phyloP scores from a whole-genome alignment of 2,797 vertebrate genomes.

The Oreortyx pictus region DNA sequence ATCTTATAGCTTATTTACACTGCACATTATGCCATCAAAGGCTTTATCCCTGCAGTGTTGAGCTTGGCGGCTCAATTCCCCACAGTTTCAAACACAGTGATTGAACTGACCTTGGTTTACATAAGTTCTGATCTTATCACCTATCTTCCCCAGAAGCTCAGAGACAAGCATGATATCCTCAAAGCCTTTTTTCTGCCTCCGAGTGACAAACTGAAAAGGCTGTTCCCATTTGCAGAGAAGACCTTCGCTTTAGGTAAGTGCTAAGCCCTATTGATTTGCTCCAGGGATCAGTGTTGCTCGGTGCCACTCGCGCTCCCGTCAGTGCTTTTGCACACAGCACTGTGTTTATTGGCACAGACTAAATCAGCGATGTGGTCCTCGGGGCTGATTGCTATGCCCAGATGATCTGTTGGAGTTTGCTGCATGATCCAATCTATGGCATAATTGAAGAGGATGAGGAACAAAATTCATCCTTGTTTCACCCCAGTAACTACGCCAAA shows the following conservation, averaged over 20 bases:
- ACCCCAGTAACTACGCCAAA: conserved; percentile 69
- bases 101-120: not conserved
- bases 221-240: not conserved
- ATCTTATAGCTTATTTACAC: not conserved
- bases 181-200: not conserved
- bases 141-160: not conserved
- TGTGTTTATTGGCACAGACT: conserved; percentile 47
- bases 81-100: not conserved
- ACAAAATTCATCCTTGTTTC: conserved; percentile 70
- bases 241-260: not conserved
- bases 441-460: conserved; percentile 70
- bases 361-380: conserved; percentile 38
- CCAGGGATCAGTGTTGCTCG: not conserved
- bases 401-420: conserved; percentile 74
- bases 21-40: not conserved
- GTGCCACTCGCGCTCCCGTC: conserved; percentile 3
- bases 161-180: not conserved
- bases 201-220: not conserved
- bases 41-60: not conserved
- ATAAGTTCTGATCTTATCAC: not conserved
- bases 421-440: conserved; percentile 57
- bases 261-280: not conserved
- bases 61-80: not conserved
- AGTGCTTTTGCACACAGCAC: not conserved
- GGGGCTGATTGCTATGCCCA: conserved; percentile 69